Percentiles rank a stretch among this genome's conserved stretches.
These are phyloP conservation scores for Montipora sp. DNA, from an alignment of 64 coral and sea anemone species.

Conservation along the genomic window DNA sequence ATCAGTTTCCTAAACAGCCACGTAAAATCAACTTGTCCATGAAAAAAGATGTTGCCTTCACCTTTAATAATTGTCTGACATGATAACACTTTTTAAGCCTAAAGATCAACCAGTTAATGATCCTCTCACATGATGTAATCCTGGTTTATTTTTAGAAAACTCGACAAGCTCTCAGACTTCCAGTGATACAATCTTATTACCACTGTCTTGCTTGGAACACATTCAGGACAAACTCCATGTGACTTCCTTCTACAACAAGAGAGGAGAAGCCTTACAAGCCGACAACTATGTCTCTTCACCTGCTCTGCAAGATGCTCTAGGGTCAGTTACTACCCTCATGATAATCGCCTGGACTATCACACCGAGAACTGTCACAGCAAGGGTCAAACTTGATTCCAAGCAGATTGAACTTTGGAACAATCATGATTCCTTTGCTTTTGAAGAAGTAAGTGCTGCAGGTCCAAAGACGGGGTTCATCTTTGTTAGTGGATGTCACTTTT, in stretches of 20 bases:
- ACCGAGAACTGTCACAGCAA: constrained; percentile 34
- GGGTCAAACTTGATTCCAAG: constrained; percentile 25
- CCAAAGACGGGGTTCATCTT: no score
- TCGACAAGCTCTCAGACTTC: neutral
- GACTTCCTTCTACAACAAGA: constrained; percentile 37
- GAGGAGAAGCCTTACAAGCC: neutral
- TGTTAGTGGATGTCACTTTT: neutral
- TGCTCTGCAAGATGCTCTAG: neutral
- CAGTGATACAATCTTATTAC: neutral
- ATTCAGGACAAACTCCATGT: neutral
- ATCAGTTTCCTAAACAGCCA: no score
- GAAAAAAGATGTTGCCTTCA: no score
- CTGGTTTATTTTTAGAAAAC: no score
- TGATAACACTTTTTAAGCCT: no score
- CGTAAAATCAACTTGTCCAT: no score
- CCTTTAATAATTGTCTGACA: no score
- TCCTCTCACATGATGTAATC: no score
- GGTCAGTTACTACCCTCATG: neutral
- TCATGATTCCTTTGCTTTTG: neutral
- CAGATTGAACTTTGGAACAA: constrained; percentile 24
- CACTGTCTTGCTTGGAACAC: constrained; percentile 12
- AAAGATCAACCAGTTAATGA: no score
- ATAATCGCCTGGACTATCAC: constrained; percentile 50
- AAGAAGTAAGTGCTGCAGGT: neutral
- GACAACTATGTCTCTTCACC: constrained; percentile 2